Base-by-base conservation (phyloP, 1,140 invertebrate genomes). In the Araneus ventricosus region DNA sequence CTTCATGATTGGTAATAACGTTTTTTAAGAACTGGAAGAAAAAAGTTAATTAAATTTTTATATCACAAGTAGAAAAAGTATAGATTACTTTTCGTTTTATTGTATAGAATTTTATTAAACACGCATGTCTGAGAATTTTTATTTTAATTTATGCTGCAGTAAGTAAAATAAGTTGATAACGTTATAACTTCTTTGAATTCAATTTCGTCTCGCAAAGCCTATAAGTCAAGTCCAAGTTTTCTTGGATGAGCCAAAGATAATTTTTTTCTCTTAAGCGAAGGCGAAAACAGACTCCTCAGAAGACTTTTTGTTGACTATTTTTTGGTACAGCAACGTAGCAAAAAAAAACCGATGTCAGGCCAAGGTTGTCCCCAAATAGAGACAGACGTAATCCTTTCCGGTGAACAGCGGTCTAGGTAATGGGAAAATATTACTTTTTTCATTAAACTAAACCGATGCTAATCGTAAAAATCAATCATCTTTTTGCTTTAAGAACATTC, bases 291-390 rank as follows among this genome's bases (percentile, higher is more conserved):
- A 88, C 87, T 63, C 87, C 67, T 39, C 87, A 37, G 45, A n/a
- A n/a, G 30, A 80, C 37, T 82, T 84, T 79, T 84, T 90, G 41
- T 61, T 84, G 39, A 67, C 37, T 90, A 59, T 90, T 90, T 84
- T 90, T 90, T 75, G 45, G 70, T 57, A 8, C 8, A 24, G 70
- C 70, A 90, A 82, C 17, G 89, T 39, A 59, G 75, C 45, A 82
- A 90, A 82, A 45, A n/a, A 90, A 90, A 57, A 22, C 5, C 30
- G 57, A 59, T 90, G 89, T 82, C 89, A 24, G 52, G 75, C 80
- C 75, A 90, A 90, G 89, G 89, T 84, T 90, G 89, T 82, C 79
- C 70, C 63, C 75, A 63, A 90, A 90, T 90, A 90, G 89, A 90
- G 45, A 84, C 57, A 37, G 67, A 90, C 67, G 88, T 67, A 84